A percentile compares a stretch with the other conserved stretches of the same genome.
phyloP scores from a whole-genome alignment of 2,797 vertebrate genomes.

The Malacoctenus gilli region DNA sequence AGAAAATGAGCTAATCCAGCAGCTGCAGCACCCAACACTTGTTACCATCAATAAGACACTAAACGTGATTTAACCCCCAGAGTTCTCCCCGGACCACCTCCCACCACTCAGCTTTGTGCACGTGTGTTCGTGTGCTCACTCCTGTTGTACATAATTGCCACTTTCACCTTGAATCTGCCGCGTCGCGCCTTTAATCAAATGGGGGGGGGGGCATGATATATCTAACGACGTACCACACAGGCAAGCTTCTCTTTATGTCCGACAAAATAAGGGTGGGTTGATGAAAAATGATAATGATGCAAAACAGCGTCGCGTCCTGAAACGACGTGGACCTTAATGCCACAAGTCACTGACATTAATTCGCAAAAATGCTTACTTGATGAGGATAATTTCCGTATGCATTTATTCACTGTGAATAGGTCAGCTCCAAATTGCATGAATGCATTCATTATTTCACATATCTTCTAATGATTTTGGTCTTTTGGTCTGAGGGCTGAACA shows the following conservation, averaged over 20 bases:
- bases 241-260: conserved; percentile 22
- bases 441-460: conserved; percentile 64
- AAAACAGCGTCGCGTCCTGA: conserved; percentile 63
- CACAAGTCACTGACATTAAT: conserved; percentile 68
- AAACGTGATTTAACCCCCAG: conserved; percentile 1
- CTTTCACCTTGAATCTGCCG: conserved; percentile 5
- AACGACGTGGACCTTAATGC: conserved; percentile 48
- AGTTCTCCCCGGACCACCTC: background rate
- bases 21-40: conserved; percentile 46
- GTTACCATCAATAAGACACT: conserved; percentile 55
- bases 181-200: conserved; percentile 13
- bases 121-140: background rate
- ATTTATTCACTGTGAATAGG: conserved; percentile 66
- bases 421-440: conserved; percentile 65
- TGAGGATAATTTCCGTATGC: conserved; percentile 65
- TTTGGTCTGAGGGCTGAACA: conserved; percentile 40
- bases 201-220: conserved; percentile 1
- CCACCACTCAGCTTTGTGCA: background rate
- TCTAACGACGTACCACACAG: conserved; percentile 12
- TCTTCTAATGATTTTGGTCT: conserved; percentile 33
- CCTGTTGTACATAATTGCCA: background rate
- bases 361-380: conserved; percentile 71
- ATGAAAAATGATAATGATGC: conserved; percentile 64
- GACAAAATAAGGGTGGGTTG: conserved; percentile 33
- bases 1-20: conserved; percentile 67